A percentile compares a stretch with the other conserved stretches of the same genome.
Evolutionary conservation across 2,888 invertebrate genomes (phyloP).

Genomic region (Caradrina kadenii): DNA sequence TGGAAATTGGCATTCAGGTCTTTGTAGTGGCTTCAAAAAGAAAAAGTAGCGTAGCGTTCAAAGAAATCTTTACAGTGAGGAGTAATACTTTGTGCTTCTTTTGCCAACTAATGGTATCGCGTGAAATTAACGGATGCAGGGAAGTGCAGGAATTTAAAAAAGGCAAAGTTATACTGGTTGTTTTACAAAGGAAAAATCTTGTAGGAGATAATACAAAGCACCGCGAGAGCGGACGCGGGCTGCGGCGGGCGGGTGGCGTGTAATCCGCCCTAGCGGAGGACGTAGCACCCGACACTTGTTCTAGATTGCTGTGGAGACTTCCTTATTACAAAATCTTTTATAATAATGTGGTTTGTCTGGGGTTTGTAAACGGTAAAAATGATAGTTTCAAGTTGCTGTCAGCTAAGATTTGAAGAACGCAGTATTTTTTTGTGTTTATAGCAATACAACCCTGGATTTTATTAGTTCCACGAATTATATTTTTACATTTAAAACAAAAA

Average conservation of each 20-base stretch:
- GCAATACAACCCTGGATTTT: background rate
- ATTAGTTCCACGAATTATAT: background rate
- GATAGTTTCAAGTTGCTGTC: background rate
- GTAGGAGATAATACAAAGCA: conserved; percentile 80
- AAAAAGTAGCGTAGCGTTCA: background rate
- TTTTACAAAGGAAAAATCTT: conserved; percentile 68
- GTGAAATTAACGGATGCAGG: conserved; percentile 49
- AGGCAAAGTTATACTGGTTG: conserved; percentile 43
- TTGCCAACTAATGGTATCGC: conserved; percentile 35
- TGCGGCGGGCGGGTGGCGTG: conserved; percentile 64
- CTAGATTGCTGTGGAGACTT: conserved; percentile 48
- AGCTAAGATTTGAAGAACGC: background rate
- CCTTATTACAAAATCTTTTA: conserved; percentile 1
- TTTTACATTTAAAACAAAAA: too few relatives aligned
- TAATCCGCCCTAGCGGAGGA: conserved; percentile 72
- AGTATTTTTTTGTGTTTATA: background rate
- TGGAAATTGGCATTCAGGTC: too few relatives aligned
- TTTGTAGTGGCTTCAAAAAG: background rate
- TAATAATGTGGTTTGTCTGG: background rate
- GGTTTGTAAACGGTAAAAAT: too few relatives aligned
- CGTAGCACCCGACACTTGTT: conserved; percentile 61
- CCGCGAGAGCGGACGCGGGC: conserved; percentile 65
- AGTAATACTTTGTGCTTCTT: conserved; percentile 12
- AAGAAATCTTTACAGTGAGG: conserved; percentile 1
- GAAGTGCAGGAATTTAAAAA: conserved; percentile 48